These are phyloP conservation scores for Lycophotia porphyrea DNA, from an alignment of 2,888 invertebrate genomes.

Conservation along the genomic window DNA sequence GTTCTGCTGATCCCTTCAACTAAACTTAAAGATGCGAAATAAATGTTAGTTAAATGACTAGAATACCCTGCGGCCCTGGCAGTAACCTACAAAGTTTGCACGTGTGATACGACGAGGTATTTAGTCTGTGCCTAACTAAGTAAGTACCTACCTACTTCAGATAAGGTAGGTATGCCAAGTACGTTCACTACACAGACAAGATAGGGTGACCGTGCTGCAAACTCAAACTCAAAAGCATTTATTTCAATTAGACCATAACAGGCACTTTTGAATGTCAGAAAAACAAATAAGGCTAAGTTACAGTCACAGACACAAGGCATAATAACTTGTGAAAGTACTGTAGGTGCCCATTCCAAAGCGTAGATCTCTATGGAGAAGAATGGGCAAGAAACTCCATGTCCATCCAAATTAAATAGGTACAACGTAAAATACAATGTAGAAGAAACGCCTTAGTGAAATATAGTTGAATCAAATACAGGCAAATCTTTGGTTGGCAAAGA, in stretches of 20 bases:
- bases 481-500: not conserved
- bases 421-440: not conserved
- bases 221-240: no score
- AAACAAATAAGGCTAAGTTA: no score
- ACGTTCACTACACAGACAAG: not conserved
- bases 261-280: no score
- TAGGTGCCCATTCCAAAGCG: no score
- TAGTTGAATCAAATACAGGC: not conserved
- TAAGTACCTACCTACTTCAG: not conserved
- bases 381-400: no score
- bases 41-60: not conserved
- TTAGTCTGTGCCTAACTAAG: not conserved
- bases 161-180: not conserved
- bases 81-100: not conserved
- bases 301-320: no score
- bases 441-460: not conserved
- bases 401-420: not conserved
- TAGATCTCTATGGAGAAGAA: no score
- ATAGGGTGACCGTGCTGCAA: not conserved
- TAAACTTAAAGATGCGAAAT: slow-evolving; percentile 2
- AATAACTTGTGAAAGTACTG: no score
- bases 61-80: not conserved
- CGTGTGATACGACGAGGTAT: slow-evolving; percentile 15
- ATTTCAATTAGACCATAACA: no score
- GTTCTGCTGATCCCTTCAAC: not conserved